Evolutionary conservation across 1,140 invertebrate genomes (phyloP), one percentile per base, ranked within the genome.

Genomic region (Trichonephila inaurata): DNA sequence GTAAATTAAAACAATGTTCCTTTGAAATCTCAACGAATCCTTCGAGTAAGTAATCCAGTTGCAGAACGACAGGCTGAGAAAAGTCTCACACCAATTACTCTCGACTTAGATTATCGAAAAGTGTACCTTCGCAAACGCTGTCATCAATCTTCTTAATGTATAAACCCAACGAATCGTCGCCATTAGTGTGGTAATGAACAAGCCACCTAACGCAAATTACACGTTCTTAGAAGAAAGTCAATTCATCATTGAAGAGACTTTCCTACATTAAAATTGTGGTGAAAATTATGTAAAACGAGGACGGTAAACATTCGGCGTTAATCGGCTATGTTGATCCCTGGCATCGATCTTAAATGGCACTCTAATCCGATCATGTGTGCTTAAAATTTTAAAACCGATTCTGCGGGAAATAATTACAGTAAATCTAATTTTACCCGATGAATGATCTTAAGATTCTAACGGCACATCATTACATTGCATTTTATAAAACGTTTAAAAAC

Each of bases 181-280:
- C 85, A 87, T 87, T 87, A 87, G 61, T 61, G 61, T 24, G 44
- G 85, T 64, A 87, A 87, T 87, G 85, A 87, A 87, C 85, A 87
- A 87, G 85, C 85, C 61, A 87, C 28, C 28, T 87, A 33, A 87
- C 58, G 44, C 82, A 83, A 77, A 77, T 77, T 60, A 58, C 82
- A 58, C 44, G 21, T 51, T 60, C 85, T 87, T 33, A 40, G 60
- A 87, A 87, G 85, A 87, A 87, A 87, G 85, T 87, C 61, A 61
- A 87, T 87, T 87, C 85, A 87, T 87, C 85, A 87, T 62, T 51
- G 61, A 64, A 64, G 85, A 87, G 58, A 64, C 61, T 64, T 64
- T 62, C 28, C 58, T 40, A 61, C 85, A 64, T 61, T 64, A 62
- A 87, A 61, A 62, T 64, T 87, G 60, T 87, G 85, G 85, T 64